phyloP scores from a whole-genome alignment of 1,140 invertebrate genomes.

The Mamestra configurata region DNA sequence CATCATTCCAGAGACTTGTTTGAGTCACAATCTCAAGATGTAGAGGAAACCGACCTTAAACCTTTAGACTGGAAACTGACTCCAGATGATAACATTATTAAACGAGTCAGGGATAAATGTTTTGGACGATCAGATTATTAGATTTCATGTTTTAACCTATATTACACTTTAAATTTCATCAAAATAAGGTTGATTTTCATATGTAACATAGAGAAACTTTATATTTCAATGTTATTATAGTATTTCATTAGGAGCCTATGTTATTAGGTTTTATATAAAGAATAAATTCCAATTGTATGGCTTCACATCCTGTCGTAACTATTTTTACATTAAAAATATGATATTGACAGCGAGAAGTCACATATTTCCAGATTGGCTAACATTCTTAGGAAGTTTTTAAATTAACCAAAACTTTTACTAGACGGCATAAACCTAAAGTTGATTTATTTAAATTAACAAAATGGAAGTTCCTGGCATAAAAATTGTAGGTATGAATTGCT shows the following conservation, averaged over 20 bases:
- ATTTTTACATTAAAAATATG: conserved; percentile 50
- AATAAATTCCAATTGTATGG: conserved; percentile 42
- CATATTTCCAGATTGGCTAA: conserved; percentile 38
- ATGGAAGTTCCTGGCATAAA: conserved; percentile 15
- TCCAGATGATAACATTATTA: conserved; percentile 75
- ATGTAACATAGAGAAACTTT: not conserved
- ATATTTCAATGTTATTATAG: conserved; percentile 11
- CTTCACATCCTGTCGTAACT: conserved; percentile 43
- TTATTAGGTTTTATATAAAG: conserved; percentile 38
- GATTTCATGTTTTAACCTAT: conserved; percentile 50
- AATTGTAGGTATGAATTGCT: not conserved
- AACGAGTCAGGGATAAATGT: conserved; percentile 74
- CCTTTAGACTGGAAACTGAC: conserved; percentile 75
- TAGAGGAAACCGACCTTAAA: conserved; percentile 66
- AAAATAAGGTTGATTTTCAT: conserved; percentile 16
- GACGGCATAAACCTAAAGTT: conserved; percentile 14
- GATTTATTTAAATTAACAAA: not conserved
- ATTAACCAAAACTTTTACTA: conserved; percentile 6
- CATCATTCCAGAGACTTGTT: conserved; percentile 79
- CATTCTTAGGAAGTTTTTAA: conserved; percentile 29
- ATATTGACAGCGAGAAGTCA: conserved; percentile 42
- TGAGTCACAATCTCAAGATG: conserved; percentile 79
- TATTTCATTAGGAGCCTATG: conserved; percentile 42
- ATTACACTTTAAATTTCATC: conserved; percentile 35
- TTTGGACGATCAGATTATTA: conserved; percentile 78